Percentiles rank a stretch among this genome's conserved stretches.
These are phyloP conservation scores for Aleiodes testaceus DNA, from an alignment of 2,888 invertebrate species.

Conservation along the genomic window DNA sequence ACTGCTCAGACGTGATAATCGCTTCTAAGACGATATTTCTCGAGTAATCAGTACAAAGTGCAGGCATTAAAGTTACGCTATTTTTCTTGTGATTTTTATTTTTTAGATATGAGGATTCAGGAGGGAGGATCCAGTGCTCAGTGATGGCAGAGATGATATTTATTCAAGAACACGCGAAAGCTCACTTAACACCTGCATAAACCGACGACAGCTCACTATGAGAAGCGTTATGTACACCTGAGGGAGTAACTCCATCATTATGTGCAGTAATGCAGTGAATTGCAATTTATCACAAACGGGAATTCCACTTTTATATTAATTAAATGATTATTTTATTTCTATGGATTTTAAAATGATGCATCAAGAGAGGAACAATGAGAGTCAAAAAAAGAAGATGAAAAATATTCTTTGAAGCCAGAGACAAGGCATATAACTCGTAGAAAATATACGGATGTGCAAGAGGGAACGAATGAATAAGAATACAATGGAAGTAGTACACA, in stretches of 20 bases:
- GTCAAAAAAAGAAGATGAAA: neutral
- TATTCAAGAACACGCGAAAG: slow-evolving; percentile 29
- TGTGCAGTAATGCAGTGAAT: slow-evolving; percentile 10
- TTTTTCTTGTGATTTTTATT: slow-evolving; percentile 5
- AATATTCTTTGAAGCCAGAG: neutral
- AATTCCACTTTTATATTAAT: slow-evolving; percentile 3
- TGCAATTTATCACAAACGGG: slow-evolving; percentile 22
- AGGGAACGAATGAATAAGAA: slow-evolving; percentile 37
- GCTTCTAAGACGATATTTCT: slow-evolving; percentile 16
- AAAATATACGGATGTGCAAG: slow-evolving; percentile 31
- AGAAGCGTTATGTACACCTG: slow-evolving; percentile 29
- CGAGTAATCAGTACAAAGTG: slow-evolving; percentile 11
- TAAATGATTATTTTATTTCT: too few species aligned
- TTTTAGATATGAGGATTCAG: slow-evolving; percentile 4
- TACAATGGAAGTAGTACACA: slow-evolving; percentile 45
- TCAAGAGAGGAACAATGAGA: neutral
- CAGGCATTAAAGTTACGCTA: neutral
- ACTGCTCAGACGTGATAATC: slow-evolving; percentile 9
- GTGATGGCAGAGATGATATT: slow-evolving; percentile 15
- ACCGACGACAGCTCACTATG: slow-evolving; percentile 20
- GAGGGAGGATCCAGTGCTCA: neutral
- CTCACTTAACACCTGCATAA: slow-evolving; percentile 31
- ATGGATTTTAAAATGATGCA: neutral
- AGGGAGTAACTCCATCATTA: slow-evolving; percentile 26
- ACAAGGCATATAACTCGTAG: slow-evolving; percentile 18